Percentiles rank a stretch among this genome's conserved stretches.
Conservation (phyloP, 30 jellyfish, hydroid and myxozoan species). For the Turritopsis dohrnii region DNA sequence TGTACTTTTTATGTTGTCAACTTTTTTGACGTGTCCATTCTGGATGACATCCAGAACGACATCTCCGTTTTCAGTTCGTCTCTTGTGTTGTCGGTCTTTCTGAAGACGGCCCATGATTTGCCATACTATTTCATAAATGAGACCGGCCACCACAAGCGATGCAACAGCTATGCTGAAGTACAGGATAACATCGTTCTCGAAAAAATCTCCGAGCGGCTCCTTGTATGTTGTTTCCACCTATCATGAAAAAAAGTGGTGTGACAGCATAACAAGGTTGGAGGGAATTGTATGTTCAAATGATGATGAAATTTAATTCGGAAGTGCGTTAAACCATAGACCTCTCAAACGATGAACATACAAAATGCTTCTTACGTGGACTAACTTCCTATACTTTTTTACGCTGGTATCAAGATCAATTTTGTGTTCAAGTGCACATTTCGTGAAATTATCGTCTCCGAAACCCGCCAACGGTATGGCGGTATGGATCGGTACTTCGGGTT, state of each 20-base stretch:
- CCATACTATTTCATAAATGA: not conserved
- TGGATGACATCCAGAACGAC: not conserved
- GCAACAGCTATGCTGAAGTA: conserved; percentile 7
- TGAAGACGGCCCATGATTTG: not conserved
- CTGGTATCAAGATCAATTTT: not conserved
- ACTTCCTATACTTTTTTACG: not conserved
- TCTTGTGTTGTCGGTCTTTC: not conserved
- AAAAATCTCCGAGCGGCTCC: not conserved
- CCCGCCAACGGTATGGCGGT: not conserved
- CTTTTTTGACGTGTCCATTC: not conserved
- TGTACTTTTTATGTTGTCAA: not conserved
- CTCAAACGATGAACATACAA: no score
- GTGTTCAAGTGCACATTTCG: not conserved
- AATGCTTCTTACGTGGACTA: not conserved
- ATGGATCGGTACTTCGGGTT: not conserved
- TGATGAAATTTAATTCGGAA: no score
- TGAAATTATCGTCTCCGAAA: not conserved
- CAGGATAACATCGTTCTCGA: not conserved
- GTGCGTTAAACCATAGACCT: not conserved
- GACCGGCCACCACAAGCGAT: conserved; percentile 9
- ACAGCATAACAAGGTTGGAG: not conserved
- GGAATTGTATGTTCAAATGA: no score
- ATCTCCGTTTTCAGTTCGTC: conserved; percentile 4
- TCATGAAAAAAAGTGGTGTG: not conserved
- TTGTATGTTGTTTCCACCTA: conserved; percentile 7